Base-by-base conservation (phyloP, 2,888 invertebrate species). In the Drosophila diplacantha region DNA sequence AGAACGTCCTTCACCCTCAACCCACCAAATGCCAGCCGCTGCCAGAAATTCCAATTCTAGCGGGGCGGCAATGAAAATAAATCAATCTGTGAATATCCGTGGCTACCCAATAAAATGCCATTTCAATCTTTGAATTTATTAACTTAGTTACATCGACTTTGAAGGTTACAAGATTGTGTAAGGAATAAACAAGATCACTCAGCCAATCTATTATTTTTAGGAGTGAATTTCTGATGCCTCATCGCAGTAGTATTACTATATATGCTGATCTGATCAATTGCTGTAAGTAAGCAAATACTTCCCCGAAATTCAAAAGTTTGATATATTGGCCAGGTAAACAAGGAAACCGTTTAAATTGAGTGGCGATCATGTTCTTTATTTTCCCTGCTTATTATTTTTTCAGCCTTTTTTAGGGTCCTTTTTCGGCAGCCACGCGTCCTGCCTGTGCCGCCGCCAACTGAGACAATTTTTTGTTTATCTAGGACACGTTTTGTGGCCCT, bases 1-100 rank as follows among this genome's bases (percentile, higher is more conserved):
- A 52, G 44, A 66, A 58, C 82, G 80, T 81, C 82, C 82, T 81
- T 81, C 80, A 81, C 80, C 80, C 83, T 80, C 82, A 74, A 70
- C 68, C 67, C 65, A 35, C 37, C 70, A 72, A 76, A 76, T 76
- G 74, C 67, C 71, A 81, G 26, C 41, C 41, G 26, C 41, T 24
- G 26, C 52, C 24, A 22, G 16, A 55, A 60, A 75, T 58, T 58
- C 56, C 29, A 65, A 72, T 69, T 55, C 49, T 24, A n/a, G 31
- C 7, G 38, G 43, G 63, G 67, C 60, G 66, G 62, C 72, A 68
- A 62, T 52, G 52, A 56, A 61, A 61, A 66, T 55, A 62, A 69
- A 68, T 65, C 52, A 69, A 44, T 47, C 39, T 22, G 31, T n/a
- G 24, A 14, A 38, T 38, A 8, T 24, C 24, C 41, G 9, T 24